Percentiles rank a stretch among this genome's conserved stretches.
phyloP scores from a whole-genome alignment of 2,797 vertebrate genomes.

The Potorous gilbertii region DNA sequence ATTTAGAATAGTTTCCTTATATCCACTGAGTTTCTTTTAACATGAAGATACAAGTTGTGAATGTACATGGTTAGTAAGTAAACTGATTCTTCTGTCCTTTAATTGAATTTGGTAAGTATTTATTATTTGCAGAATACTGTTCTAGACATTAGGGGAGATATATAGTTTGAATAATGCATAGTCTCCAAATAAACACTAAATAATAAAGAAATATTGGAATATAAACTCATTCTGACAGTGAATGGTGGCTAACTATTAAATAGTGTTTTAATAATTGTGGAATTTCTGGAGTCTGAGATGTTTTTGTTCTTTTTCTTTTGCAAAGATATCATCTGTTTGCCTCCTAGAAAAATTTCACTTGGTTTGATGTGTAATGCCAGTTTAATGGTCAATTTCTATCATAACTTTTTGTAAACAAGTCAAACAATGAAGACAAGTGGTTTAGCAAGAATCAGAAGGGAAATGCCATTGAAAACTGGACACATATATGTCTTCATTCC shows the following conservation, averaged over 20 bases:
- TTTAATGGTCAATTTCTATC: background rate
- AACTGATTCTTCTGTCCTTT: background rate
- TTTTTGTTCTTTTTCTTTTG: background rate
- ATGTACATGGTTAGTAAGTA: background rate
- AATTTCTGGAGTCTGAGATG: background rate
- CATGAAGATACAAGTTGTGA: background rate
- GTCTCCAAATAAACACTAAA: background rate
- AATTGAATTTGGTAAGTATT: background rate
- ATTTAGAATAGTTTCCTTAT: background rate
- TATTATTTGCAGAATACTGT: background rate
- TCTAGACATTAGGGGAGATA: background rate
- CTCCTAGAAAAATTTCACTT: background rate
- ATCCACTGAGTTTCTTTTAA: background rate
- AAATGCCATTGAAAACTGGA: background rate
- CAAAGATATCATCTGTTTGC: background rate
- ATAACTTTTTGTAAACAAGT: background rate
- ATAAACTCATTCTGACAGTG: background rate
- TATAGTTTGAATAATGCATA: background rate
- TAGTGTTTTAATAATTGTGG: background rate
- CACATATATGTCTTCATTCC: background rate
- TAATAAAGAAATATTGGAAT: background rate
- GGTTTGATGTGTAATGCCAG: background rate
- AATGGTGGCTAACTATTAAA: background rate
- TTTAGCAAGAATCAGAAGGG: background rate
- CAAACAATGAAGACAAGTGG: background rate